A percentile compares a stretch with the other conserved stretches of the same genome.
Evolutionary conservation across 2,888 invertebrate species (phyloP).

Genomic region (Archaeoteleia sp.): DNA sequence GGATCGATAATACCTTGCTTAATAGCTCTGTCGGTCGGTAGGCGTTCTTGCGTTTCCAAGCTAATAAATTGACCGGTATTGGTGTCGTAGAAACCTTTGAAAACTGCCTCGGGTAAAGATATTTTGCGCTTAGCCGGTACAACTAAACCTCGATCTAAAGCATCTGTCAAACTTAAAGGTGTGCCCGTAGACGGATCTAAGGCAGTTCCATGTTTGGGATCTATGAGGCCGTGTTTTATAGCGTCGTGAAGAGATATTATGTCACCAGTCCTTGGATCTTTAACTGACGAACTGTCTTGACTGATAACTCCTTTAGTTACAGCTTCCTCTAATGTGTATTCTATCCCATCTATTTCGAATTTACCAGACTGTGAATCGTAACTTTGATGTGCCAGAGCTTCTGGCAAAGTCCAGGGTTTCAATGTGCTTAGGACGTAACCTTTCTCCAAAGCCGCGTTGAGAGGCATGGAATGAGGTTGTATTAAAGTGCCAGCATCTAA

Average conservation of each 20-base stretch:
- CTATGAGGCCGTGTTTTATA: conserved; percentile 84
- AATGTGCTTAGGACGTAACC: conserved; percentile 87
- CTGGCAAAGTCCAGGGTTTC: conserved; percentile 88
- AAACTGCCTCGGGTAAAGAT: conserved; percentile 91
- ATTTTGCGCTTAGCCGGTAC: conserved; percentile 88
- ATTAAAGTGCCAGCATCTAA: conserved; percentile 82
- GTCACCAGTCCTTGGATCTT: conserved; percentile 87
- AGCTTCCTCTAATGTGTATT: conserved; percentile 84
- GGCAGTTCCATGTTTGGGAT: conserved; percentile 87
- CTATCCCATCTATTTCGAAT: conserved; percentile 82
- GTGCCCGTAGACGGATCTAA: conserved; percentile 85
- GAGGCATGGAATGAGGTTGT: conserved; percentile 80
- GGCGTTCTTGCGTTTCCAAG: conserved; percentile 85
- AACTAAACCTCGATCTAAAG: conserved; percentile 87
- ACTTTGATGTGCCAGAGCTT: conserved; percentile 86
- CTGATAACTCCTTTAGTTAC: conserved; percentile 86
- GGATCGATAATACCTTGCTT: conserved; percentile 89
- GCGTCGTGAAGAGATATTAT: conserved; percentile 88
- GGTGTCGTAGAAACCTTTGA: conserved; percentile 92
- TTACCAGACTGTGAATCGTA: conserved; percentile 86
- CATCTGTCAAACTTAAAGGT: conserved; percentile 87
- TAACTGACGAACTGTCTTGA: conserved; percentile 84
- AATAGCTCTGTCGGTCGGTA: conserved; percentile 89
- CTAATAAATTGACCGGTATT: conserved; percentile 88
- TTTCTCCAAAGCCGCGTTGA: conserved; percentile 87